Percentiles rank a stretch among this genome's conserved stretches.
Evolutionary conservation across 2,113 vertebrate genomes (phyloP).

Genomic region (Austrofundulus limnaeus): DNA sequence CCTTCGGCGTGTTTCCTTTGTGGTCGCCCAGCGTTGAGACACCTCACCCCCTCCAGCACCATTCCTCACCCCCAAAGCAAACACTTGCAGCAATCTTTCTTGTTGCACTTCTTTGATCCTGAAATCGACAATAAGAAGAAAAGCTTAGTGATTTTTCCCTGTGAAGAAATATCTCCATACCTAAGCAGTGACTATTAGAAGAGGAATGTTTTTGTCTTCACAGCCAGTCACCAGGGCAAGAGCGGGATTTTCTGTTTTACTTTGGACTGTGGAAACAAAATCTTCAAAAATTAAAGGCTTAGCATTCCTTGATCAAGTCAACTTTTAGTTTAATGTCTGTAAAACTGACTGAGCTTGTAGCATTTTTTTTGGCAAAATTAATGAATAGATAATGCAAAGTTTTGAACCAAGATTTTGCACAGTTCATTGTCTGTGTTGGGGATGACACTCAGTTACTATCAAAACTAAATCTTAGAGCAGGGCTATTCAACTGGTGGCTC

Average conservation of each 20-base stretch:
- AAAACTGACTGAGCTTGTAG: too few relatives aligned
- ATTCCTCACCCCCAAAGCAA: constrained; percentile 29
- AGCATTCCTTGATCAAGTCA: too few relatives aligned
- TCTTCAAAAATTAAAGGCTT: too few relatives aligned
- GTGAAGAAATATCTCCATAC: constrained; percentile 42
- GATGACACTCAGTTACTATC: too few relatives aligned
- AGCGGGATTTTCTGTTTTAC: neutral
- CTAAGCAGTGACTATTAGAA: neutral
- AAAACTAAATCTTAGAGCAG: too few relatives aligned
- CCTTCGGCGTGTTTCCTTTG: constrained; percentile 57
- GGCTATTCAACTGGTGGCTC: too few relatives aligned
- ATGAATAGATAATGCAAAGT: too few relatives aligned
- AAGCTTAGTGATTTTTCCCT: constrained; percentile 35
- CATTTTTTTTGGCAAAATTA: too few relatives aligned
- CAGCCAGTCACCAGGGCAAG: constrained; percentile 4
- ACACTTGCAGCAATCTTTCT: constrained; percentile 41
- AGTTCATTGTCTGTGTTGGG: too few relatives aligned
- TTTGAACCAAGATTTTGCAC: too few relatives aligned
- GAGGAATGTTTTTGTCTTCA: neutral
- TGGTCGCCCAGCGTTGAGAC: constrained; percentile 42
- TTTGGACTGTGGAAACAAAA: neutral
- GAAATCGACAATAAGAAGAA: constrained; percentile 31
- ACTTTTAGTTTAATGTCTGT: too few relatives aligned
- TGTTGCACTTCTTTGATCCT: constrained; percentile 35
- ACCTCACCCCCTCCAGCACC: constrained; percentile 9